phyloP scores from a whole-genome alignment of 2,113 vertebrate species.

The Prionailurus viverrinus region DNA sequence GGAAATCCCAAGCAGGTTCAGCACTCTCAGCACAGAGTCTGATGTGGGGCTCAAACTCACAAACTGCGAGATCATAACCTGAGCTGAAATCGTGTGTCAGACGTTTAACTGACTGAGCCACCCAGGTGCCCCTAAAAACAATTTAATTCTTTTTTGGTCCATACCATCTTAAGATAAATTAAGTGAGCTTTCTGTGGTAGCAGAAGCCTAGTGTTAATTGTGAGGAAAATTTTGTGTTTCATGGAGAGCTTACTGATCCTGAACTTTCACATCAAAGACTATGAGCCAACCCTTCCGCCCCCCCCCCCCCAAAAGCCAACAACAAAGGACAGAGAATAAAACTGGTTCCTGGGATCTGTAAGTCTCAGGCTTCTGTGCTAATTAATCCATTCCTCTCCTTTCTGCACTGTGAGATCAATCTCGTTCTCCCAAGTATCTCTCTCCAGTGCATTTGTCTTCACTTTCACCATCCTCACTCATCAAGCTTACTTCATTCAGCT shows the following conservation, averaged over 20 bases:
- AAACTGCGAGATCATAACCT: no score
- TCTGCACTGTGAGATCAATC: neutral
- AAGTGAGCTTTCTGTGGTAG: neutral
- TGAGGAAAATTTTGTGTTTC: neutral
- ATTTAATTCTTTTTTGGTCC: neutral
- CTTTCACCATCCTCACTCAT: neutral
- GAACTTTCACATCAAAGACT: conserved; percentile 3
- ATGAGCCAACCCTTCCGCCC: fast-evolving
- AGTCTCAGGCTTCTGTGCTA: neutral
- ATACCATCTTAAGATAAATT: neutral
- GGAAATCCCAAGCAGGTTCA: no score
- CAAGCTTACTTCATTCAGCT: neutral
- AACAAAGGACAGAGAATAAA: neutral
- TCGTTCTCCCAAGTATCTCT: neutral
- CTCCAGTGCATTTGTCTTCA: no score
- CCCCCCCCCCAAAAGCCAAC: neutral
- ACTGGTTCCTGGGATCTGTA: neutral
- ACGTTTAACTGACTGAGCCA: no score
- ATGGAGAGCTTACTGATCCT: neutral
- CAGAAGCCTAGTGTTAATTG: neutral
- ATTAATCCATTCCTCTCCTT: neutral
- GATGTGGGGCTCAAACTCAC: no score
- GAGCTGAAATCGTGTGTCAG: no score
- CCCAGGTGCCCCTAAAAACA: neutral
- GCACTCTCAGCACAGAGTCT: no score